Base-by-base conservation (phyloP, 2,113 vertebrate genomes). In the Pseudorasbora parva region DNA sequence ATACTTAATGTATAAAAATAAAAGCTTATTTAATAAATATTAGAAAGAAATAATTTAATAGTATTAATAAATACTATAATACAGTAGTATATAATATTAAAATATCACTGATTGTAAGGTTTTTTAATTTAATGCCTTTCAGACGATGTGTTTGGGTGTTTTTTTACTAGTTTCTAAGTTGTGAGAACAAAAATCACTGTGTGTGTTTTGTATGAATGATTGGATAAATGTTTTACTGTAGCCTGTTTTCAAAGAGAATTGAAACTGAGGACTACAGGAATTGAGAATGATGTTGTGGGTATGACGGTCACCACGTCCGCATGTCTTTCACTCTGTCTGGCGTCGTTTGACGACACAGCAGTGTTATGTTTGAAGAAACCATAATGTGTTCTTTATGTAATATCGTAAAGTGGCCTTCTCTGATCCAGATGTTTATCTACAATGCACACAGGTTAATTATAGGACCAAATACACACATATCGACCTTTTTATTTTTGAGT, bases 241-340 rank as follows among this genome's bases (percentile, higher is more conserved):
- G 76, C 56, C 10, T 78, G 56, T 78, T 33, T 79, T 45, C 23
- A 79, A 33, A 79, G 78, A 66, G 78, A 79, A 79, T 66, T 79
- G 78, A 79, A 79, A 79, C 78, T 6, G 45, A 49, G 25, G 78
- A 30, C 49, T 47, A 66, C 60, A 30, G 78, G 78, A 79, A 79
- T 64, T 79, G 78, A 79, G 43, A 79, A 49, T 33, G 43, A 10
- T 9, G 41, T 79, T 79, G 76, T 78, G 76, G 78, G 78, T 49
- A 30, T 33, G 41, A 27, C 27, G 25, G 78, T 33, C 17, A 8
- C 43, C 23, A 12, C 49, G 23, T 79, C 59, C 43, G 51, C 43
- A 66, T 7, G 43, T 79, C 23, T 79, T 9, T 45, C 33, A 6
- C n/a, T 23, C 41, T 60, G 75, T 60, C n/a, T 23, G 57, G 17